Percentiles rank a stretch among this genome's conserved stretches.
Conservation (phyloP, 2,797 vertebrate species). For the Sebastes taczanowskii region DNA sequence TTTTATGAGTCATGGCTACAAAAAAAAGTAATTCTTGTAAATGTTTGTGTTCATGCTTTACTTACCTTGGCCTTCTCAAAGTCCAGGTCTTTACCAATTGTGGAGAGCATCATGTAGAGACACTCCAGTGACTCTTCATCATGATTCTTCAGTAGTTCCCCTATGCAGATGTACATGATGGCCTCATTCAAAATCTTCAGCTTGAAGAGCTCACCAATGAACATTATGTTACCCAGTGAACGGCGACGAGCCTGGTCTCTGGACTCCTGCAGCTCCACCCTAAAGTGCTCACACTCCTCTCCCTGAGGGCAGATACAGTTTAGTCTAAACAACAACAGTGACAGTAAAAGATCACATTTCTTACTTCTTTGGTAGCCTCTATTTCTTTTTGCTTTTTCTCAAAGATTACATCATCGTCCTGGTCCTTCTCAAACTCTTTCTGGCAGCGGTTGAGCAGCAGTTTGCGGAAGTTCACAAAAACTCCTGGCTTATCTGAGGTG, state of each 20-base stretch:
- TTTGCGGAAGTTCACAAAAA: constrained; percentile 96
- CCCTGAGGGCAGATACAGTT: constrained; percentile 71
- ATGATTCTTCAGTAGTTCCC: constrained; percentile 90
- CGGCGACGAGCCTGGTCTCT: constrained; percentile 91
- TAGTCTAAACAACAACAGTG: neutral
- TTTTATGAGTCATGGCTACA: neutral
- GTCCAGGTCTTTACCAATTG: constrained; percentile 98
- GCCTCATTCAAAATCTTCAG: constrained; percentile 98
- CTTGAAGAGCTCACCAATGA: constrained; percentile 97
- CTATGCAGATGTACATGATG: constrained; percentile 89
- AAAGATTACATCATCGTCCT: constrained; percentile 95
- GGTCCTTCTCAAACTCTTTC: constrained; percentile 99
- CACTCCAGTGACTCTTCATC: constrained; percentile 98
- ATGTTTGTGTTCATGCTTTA: neutral
- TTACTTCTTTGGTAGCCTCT: constrained; percentile 90
- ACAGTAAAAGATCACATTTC: neutral
- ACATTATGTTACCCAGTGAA: constrained; percentile 97
- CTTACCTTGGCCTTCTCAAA: constrained; percentile 94
- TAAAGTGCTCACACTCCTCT: constrained; percentile 91
- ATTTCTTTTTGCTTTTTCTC: constrained; percentile 97
- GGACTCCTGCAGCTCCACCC: constrained; percentile 88
- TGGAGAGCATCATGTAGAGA: constrained; percentile 94
- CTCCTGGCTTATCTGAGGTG: constrained; percentile 91
- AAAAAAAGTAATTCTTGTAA: neutral
- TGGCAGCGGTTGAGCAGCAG: constrained; percentile 97